Conservation (phyloP, 1,140 invertebrate species). For the Drosophila littoralis region DNA sequence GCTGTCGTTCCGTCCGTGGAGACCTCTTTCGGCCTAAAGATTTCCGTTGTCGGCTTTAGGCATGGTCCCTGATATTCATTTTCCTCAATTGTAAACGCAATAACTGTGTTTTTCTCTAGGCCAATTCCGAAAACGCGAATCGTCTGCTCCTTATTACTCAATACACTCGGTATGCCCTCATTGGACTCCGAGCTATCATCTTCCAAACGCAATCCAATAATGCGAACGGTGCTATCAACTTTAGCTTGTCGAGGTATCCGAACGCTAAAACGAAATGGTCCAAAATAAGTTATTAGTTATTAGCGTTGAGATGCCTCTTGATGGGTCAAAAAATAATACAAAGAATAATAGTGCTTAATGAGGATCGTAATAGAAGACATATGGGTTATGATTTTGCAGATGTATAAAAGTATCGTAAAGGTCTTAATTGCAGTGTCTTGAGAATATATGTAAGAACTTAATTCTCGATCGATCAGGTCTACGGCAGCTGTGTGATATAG, state of each 20-base stretch:
- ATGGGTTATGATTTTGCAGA: too few species aligned
- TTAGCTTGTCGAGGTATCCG: not conserved
- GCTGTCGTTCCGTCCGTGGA: conserved; percentile 85
- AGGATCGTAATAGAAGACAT: too few species aligned
- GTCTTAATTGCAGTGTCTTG: too few species aligned
- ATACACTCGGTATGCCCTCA: conserved; percentile 88
- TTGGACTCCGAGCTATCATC: conserved; percentile 87
- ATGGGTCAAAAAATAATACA: not conserved
- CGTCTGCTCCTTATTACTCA: conserved; percentile 86
- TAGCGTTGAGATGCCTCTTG: not conserved
- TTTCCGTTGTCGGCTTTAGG: conserved; percentile 85
- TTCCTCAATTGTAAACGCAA: conserved; percentile 89
- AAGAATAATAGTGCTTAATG: too few species aligned
- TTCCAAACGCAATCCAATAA: conserved; percentile 88
- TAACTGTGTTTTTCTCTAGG: conserved; percentile 87
- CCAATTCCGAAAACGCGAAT: conserved; percentile 91
- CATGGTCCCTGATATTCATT: conserved; percentile 85
- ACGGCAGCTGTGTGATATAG: too few species aligned
- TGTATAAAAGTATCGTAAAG: too few species aligned
- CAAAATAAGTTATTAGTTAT: conserved; percentile 11
- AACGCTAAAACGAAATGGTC: conserved; percentile 13
- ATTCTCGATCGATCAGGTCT: too few species aligned
- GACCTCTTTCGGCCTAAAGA: conserved; percentile 84
- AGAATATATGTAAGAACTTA: too few species aligned
- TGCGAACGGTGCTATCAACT: conserved; percentile 34